Evolutionary conservation across 2,888 invertebrate genomes (phyloP).

Genomic region (Cheilosia soror): DNA sequence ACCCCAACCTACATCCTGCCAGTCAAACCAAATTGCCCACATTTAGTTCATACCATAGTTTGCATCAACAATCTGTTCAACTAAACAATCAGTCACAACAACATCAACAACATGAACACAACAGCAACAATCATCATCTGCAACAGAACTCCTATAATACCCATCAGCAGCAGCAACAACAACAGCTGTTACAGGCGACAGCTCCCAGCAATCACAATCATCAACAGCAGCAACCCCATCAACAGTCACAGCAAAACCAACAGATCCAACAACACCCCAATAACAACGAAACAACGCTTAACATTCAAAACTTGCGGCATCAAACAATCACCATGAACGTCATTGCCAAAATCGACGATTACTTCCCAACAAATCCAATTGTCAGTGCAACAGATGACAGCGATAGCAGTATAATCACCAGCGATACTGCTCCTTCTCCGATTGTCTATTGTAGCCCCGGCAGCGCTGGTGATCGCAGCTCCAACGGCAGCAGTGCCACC

Average conservation of each 20-base stretch:
- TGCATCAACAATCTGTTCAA: conserved; percentile 52
- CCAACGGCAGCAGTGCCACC: conserved; percentile 45
- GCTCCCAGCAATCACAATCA: conserved; percentile 68
- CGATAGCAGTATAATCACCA: conserved; percentile 79
- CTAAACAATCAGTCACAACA: conserved; percentile 73
- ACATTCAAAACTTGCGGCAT: conserved; percentile 7
- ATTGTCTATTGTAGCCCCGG: conserved; percentile 51
- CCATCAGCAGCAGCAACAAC: conserved; percentile 1
- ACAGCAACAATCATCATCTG: conserved; percentile 57
- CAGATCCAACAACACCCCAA: conserved; percentile 30
- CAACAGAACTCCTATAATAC: conserved; percentile 49
- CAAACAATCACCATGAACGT: conserved; percentile 81
- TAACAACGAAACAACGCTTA: conserved; percentile 14
- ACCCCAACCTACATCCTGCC: conserved; percentile 82
- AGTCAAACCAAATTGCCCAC: conserved; percentile 77
- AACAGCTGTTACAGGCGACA: conserved; percentile 57
- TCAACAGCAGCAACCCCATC: conserved; percentile 56
- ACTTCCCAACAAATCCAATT: conserved; percentile 78
- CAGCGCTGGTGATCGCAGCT: conserved; percentile 56
- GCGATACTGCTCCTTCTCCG: conserved; percentile 58
- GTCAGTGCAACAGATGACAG: conserved; percentile 79
- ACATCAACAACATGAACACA: conserved; percentile 39
- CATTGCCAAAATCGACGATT: conserved; percentile 79
- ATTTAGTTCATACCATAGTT: conserved; percentile 51
- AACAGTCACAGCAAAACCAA: conserved; percentile 52